Evolutionary conservation across 2,888 invertebrate genomes (phyloP), one percentile per base, ranked within the genome.

Genomic region (Kryphioiulus occultus): DNA sequence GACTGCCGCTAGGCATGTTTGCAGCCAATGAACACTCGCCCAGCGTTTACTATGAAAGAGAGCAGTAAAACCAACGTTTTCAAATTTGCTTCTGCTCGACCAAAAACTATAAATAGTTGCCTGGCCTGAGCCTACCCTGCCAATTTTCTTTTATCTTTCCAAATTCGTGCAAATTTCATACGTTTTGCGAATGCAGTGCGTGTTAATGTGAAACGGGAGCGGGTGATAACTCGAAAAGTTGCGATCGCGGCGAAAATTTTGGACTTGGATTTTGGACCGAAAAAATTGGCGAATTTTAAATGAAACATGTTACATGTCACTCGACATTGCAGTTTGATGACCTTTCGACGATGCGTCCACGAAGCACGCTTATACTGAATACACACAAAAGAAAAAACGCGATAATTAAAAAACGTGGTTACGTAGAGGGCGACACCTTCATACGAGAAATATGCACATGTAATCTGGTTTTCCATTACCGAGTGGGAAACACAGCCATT

Each of bases 141-240:
- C 68, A 26, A 68, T 68, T 68, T 68, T 68, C 22, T 68, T 68
- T 26, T 68, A 68, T 68, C 12, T 35, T 26, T 12, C 68, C 22
- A 22, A 68, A 68, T 68, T 68, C 68, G 68, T 68, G 68, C 68
- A 68, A 68, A 68, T 68, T 68, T 68, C 26, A 68, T 68, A 68
- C 68, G 59, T 59, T 68, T 68, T 68, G 12, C 22, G 9, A 26
- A 68, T 26, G 68, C 22, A 7, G 68, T 68, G 68, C 68, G 68
- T 68, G 68, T 26, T 68, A 53, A 53, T n/a, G 19, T 26, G 22
- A 68, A 68, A 22, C 26, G 22, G 22, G 19, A 22, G 68, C 68
- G 68, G 22, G 26, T 68, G 68, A 10, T 22, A 22, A 22, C 26
- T 68, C 22, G 22, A 7, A 68, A n/a, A 22, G 68, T 22, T 26